Percentiles rank a stretch among this genome's conserved stretches.
These are phyloP conservation scores for Himalopsyche anomala DNA, from an alignment of 2,888 invertebrate species.

Conservation along the genomic window DNA sequence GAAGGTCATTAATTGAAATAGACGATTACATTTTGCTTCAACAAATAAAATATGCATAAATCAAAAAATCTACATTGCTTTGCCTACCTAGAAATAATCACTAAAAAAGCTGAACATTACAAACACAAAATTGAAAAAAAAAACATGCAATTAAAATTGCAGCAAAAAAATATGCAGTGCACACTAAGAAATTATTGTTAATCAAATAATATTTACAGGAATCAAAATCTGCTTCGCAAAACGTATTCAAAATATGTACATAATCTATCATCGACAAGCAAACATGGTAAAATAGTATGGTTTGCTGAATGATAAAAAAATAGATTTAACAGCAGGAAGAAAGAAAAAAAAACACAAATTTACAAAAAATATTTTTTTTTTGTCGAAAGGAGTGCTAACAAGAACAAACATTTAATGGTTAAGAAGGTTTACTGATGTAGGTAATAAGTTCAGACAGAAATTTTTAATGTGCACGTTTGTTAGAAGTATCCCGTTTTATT, in stretches of 20 bases:
- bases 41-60: too few species aligned
- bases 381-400: background rate
- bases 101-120: background rate
- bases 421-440: background rate
- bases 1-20: too few species aligned
- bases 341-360: background rate
- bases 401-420: constrained; percentile 1
- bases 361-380: background rate
- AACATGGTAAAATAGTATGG: background rate
- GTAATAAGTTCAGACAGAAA: background rate
- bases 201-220: constrained; percentile 6
- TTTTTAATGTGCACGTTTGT: constrained; percentile 36
- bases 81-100: too few species aligned
- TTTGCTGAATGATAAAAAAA: constrained; percentile 16
- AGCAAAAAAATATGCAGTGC: constrained; percentile 55
- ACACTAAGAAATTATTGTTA: constrained; percentile 8
- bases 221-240: background rate
- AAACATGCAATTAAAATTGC: constrained; percentile 50
- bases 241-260: constrained; percentile 3
- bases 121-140: constrained; percentile 42
- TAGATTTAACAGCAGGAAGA: background rate
- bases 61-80: too few species aligned
- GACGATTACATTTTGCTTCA: too few species aligned
- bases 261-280: constrained; percentile 28
- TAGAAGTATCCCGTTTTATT: constrained; percentile 25